Base-by-base conservation (phyloP, 1,140 invertebrate species). In the Rhagoletis zephyria region DNA sequence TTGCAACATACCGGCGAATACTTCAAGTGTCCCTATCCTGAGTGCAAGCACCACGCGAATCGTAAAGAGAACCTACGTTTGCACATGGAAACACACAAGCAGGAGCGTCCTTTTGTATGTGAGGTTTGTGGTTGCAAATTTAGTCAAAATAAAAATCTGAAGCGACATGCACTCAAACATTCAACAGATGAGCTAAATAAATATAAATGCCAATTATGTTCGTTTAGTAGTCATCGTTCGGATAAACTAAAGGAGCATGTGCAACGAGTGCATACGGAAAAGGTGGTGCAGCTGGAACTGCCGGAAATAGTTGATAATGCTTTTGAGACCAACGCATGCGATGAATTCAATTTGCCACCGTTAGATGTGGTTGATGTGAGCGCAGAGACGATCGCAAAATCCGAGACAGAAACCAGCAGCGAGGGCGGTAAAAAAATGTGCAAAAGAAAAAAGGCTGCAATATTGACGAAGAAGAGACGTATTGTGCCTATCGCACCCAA, bases 221-320 rank as follows among this genome's bases (percentile, higher is more conserved):
- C 92, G 2, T 95, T 94, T 88, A 91, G 93, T 51, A 94, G 94
- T 30, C 94, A 94, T 88, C 92, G 94, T 6, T 93, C 93, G 16
- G 94, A 95, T 90, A 95, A 95, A 88, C 92, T 95, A 45, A 94
- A 94, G 87, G 94, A 94, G 67, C 94, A 95, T 88, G 90, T 94
- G 5, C 89, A 93, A 77, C 90, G 92, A 40, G 91, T 93, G 12
- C 93, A 93, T 87, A 93, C 93, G 3, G 92, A 93, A 60, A 93
- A 91, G 81, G 90, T 91, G 5, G 88, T 93, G n/a, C 91, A 92
- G 64, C 87, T 93, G 7, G 92, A 93, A 85, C 88, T 93, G 16
- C 87, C 91, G 0, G 93, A 93, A 87, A 89, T 89, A 3, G 92
- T 92, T 48, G 90, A 92, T 45, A 92, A 91, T 63, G 89, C 91